phyloP scores from a whole-genome alignment of 1,140 invertebrate species.

The Mamestra configurata region DNA sequence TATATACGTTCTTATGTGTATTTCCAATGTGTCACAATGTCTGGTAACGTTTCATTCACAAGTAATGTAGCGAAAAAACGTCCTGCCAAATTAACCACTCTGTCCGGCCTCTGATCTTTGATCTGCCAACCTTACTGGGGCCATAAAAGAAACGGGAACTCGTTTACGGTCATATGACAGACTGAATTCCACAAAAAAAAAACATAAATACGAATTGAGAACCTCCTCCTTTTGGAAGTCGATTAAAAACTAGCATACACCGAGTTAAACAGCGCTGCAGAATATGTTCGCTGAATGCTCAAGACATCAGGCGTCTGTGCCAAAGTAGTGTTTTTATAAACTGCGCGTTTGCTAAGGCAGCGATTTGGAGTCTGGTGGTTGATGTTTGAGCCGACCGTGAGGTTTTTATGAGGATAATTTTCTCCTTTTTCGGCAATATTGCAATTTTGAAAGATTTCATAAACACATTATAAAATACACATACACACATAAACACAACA shows the following conservation, averaged over 20 bases:
- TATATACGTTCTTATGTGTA: neutral
- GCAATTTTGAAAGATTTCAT: too few species aligned
- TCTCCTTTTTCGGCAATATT: neutral
- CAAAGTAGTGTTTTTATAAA: slow-evolving; percentile 35
- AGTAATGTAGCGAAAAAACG: slow-evolving; percentile 28
- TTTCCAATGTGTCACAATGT: neutral
- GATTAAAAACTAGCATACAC: slow-evolving; percentile 16
- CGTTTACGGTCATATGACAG: slow-evolving; percentile 9
- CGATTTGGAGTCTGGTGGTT: neutral
- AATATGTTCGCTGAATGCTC: slow-evolving; percentile 4
- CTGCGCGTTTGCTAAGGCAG: neutral
- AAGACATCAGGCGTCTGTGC: slow-evolving; percentile 36
- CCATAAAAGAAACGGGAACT: slow-evolving; percentile 27
- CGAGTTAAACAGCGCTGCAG: slow-evolving; percentile 22
- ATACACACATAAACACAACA: too few species aligned
- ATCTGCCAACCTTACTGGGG: slow-evolving; percentile 19
- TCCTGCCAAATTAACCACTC: slow-evolving; percentile 7
- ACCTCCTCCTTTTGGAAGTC: too few species aligned
- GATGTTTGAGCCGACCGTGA: too few species aligned
- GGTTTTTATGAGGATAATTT: neutral
- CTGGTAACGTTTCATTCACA: neutral
- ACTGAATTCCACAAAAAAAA: slow-evolving; percentile 43
- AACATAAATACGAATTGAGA: too few species aligned
- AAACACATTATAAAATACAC: too few species aligned
- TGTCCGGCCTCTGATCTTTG: slow-evolving; percentile 29